Evolutionary conservation across 2,888 invertebrate genomes (phyloP).

Genomic region (Drosophila affinis): DNA sequence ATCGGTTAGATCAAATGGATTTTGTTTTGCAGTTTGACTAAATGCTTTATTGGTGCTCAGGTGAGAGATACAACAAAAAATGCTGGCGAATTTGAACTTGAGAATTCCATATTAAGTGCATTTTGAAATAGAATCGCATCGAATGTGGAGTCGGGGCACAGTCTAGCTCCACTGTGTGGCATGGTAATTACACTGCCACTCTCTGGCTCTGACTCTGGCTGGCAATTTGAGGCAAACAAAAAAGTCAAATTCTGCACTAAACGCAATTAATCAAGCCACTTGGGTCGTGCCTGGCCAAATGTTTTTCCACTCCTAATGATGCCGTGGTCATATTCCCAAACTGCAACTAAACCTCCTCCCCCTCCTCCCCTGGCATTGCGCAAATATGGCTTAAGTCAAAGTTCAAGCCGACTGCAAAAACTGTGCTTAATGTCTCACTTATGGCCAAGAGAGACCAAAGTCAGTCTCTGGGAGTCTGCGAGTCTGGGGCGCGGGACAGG

Average conservation of each 20-base stretch:
- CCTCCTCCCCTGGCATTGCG: constrained; percentile 45
- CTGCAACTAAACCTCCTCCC: neutral
- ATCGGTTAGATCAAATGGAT: constrained; percentile 71
- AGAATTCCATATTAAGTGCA: constrained; percentile 77
- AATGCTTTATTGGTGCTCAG: constrained; percentile 44
- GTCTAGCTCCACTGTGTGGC: constrained; percentile 44
- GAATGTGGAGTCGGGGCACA: constrained; percentile 26
- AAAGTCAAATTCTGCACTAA: constrained; percentile 76
- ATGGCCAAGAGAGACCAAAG: constrained; percentile 49
- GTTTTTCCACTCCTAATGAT: constrained; percentile 74
- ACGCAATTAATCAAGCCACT: constrained; percentile 72
- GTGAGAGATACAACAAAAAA: constrained; percentile 16
- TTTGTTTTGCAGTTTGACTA: constrained; percentile 36
- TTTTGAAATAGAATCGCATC: constrained; percentile 62
- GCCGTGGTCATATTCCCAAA: constrained; percentile 51
- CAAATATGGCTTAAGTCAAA: constrained; percentile 74
- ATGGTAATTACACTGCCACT: constrained; percentile 69
- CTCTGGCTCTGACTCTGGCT: constrained; percentile 14
- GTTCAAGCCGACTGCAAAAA: constrained; percentile 66
- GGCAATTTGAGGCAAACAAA: constrained; percentile 73
- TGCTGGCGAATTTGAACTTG: constrained; percentile 61
- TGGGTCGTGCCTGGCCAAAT: constrained; percentile 77
- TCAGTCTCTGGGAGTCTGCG: constrained; percentile 23
- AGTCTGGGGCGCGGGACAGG: constrained; percentile 51
- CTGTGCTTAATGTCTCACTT: constrained; percentile 77